phyloP scores from a whole-genome alignment of 2,888 invertebrate species.

The Hirtodrosophila duncani region DNA sequence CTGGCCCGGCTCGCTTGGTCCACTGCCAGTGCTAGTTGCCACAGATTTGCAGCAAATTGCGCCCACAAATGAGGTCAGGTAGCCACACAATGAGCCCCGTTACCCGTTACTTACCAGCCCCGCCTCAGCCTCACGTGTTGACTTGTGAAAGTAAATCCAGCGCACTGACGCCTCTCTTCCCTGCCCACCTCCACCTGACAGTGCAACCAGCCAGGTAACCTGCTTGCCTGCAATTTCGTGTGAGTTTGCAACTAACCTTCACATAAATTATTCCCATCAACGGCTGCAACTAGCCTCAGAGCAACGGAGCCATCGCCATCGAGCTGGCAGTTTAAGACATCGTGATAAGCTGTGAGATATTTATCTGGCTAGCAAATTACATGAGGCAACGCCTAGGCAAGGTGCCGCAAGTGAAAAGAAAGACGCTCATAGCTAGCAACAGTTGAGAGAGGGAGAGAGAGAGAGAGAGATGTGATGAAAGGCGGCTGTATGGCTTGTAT shows the following conservation, averaged over 20 bases:
- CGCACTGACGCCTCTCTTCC: conserved; percentile 11
- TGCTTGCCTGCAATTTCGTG: conserved; percentile 54
- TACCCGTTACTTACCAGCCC: conserved; percentile 39
- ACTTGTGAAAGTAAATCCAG: conserved; percentile 69
- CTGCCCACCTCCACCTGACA: conserved; percentile 3
- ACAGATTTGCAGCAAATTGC: conserved; percentile 65
- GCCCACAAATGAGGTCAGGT: conserved; percentile 67
- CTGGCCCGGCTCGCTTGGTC: conserved; percentile 28
- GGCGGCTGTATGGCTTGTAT: conserved; percentile 14
- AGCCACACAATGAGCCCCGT: conserved; percentile 63
- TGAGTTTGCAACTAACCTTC: conserved; percentile 66
- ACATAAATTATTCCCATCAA: conserved; percentile 70
- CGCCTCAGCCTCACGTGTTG: conserved; percentile 61
- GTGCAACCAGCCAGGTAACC: conserved; percentile 7
- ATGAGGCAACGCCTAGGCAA: conserved; percentile 65
- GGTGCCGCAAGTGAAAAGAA: conserved; percentile 31
- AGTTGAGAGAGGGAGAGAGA: not conserved
- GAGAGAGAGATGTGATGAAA: not conserved
- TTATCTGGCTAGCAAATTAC: conserved; percentile 68
- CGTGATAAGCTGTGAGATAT: conserved; percentile 68
- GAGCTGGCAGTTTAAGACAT: conserved; percentile 60
- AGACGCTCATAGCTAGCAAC: not conserved
- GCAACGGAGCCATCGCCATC: conserved; percentile 21
- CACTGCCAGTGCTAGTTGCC: conserved; percentile 61
- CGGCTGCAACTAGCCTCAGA: conserved; percentile 37